Base-by-base conservation (phyloP, 2,797 vertebrate species). In the Rallus crepitans region DNA sequence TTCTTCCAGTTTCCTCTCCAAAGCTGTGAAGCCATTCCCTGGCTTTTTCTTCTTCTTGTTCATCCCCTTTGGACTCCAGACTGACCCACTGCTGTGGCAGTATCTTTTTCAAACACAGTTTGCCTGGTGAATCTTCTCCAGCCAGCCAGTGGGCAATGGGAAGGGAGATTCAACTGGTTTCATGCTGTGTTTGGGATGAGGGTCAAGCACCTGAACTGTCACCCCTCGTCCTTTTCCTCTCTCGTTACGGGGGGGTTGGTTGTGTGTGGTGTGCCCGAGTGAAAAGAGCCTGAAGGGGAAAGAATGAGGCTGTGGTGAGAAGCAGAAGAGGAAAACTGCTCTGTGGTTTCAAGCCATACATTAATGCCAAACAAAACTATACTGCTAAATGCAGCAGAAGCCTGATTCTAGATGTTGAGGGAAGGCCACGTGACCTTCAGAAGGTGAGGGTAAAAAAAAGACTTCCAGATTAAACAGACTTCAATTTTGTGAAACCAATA, bases 211-310 rank as follows among this genome's bases (percentile, higher is more conserved):
- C 69, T 12, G 61, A 82, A 63, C 71, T 72, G 68, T 80, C 80
- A 57, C 69, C 90, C 88, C 55, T 55, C 11, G 56, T 93, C 88
- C 96, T 92, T 96, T 96, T 87, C 95, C 78, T 89, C 70, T 21
- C 59, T 20, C 40, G 65, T 91, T 60, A 33, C 57, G 75, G 84
- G 87, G 87, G 68, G 90, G 69, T 83, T 40, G 15, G 85, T 71
- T 23, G 16, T 45, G 45, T 27, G 31, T 71, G 89, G 37, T 28
- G 90, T 25, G 11, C 24, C 66, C 39, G 52, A 70, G 71, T 1
- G 45, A 61, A 42, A 87, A 75, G 59, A 89, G 47, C 59, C 68
- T 30, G 47, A 69, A 91, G 42, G 65, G 79, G 56, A 86, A 87
- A 84, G 77, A 89, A 89, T 60, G 91, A 93, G 82, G 39, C 56